Conservation (phyloP, 2,113 vertebrate species). For the Aspidoscelis tigris region DNA sequence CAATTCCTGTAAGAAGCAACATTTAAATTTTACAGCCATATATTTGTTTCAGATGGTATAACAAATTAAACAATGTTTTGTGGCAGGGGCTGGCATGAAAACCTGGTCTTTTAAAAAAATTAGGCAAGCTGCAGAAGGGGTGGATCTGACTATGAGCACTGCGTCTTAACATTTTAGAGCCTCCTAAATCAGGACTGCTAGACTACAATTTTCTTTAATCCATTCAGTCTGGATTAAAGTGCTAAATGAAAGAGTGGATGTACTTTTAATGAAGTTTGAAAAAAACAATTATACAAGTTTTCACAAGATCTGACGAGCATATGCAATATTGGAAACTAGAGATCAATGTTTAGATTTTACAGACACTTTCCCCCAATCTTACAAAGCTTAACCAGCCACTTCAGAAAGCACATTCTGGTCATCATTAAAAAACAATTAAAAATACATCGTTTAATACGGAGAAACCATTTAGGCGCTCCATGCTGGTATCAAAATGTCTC, state of each 20-base stretch:
- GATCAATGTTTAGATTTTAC: not conserved
- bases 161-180: not conserved
- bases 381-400: not conserved
- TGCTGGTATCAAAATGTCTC: not conserved
- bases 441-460: not conserved
- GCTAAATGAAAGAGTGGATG: no score
- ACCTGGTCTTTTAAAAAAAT: constrained; percentile 17
- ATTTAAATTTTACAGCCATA: constrained; percentile 6
- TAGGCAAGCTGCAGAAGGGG: not conserved
- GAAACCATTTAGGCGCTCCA: not conserved
- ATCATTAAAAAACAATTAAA: not conserved
- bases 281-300: no score
- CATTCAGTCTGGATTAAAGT: not conserved
- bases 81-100: constrained; percentile 41
- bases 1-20: constrained; percentile 79
- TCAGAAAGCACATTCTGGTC: not conserved
- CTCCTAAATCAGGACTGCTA: not conserved
- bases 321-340: fast-evolving
- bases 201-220: not conserved
- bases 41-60: not conserved
- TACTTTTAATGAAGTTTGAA: no score
- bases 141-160: not conserved
- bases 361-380: not conserved
- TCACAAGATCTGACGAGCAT: constrained; percentile 36
- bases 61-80: not conserved